A percentile compares a stretch with the other conserved stretches of the same genome.
Evolutionary conservation across 2,888 invertebrate species (phyloP).

Genomic region (Trissonchulus sp.): DNA sequence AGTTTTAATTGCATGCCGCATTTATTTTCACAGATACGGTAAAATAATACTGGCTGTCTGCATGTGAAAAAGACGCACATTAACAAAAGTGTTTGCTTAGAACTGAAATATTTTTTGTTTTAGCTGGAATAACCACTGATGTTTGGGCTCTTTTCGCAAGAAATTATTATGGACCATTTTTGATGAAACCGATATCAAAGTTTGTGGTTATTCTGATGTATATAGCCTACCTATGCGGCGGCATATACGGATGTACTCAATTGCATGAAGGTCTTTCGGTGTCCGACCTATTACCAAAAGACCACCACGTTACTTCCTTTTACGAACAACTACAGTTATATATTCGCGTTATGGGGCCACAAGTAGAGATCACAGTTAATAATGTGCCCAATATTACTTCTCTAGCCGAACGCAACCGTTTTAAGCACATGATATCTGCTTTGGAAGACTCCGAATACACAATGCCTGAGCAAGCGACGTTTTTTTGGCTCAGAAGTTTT

Average conservation of each 20-base stretch:
- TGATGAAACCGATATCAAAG: background rate
- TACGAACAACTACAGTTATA: constrained; percentile 83
- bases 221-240: constrained; percentile 69
- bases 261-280: constrained; percentile 81
- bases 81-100: too few relatives aligned
- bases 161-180: constrained; percentile 28
- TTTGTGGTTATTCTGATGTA: constrained; percentile 66
- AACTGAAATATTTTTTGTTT: too few relatives aligned
- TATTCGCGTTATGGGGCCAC: constrained; percentile 57
- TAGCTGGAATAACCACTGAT: too few relatives aligned
- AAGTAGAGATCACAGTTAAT: constrained; percentile 38
- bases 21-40: too few relatives aligned
- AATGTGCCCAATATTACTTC: constrained; percentile 45
- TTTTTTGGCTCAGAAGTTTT: constrained; percentile 17
- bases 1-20: too few relatives aligned
- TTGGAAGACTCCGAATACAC: constrained; percentile 23
- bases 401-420: constrained; percentile 31
- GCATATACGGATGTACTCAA: constrained; percentile 73
- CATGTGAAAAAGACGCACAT: too few relatives aligned
- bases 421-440: background rate
- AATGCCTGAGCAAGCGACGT: background rate
- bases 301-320: constrained; percentile 81
- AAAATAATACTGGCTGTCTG: too few relatives aligned
- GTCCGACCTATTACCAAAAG: constrained; percentile 76
- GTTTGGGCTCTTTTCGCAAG: too few relatives aligned